Percentiles rank a stretch among this genome's conserved stretches.
Evolutionary conservation across 2,797 vertebrate genomes (phyloP).

Genomic region (Peromyscus eremicus): DNA sequence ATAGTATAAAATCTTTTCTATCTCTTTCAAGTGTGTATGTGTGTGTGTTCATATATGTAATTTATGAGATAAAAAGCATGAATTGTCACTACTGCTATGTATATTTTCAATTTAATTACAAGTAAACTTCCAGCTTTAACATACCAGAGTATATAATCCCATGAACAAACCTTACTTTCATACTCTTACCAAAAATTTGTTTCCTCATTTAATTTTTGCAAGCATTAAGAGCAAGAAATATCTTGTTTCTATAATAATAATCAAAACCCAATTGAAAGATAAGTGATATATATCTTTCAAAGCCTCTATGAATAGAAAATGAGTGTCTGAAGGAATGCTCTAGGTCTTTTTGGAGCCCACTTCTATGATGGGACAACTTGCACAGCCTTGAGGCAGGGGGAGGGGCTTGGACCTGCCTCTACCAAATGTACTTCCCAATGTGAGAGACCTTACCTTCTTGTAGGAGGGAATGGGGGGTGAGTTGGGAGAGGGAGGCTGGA

Average conservation of each 20-base stretch:
- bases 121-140: neutral
- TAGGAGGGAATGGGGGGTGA: no score
- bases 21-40: neutral
- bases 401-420: no score
- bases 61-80: neutral
- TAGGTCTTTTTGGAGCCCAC: no score
- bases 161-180: neutral
- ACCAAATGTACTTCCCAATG: no score
- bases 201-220: neutral
- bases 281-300: neutral
- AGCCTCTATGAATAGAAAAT: neutral
- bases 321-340: neutral
- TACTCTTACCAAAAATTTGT: neutral
- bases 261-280: neutral
- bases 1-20: neutral
- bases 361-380: no score
- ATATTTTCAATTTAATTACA: neutral
- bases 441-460: no score
- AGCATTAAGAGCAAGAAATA: neutral
- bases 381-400: no score
- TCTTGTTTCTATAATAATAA: neutral
- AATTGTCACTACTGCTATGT: neutral
- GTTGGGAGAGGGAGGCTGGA: no score
- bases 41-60: neutral
- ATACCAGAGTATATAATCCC: neutral